A percentile compares a stretch with the other conserved stretches of the same genome.
These are phyloP conservation scores for Coregonus sp. DNA, from an alignment of 2,797 vertebrate species.

Conservation along the genomic window DNA sequence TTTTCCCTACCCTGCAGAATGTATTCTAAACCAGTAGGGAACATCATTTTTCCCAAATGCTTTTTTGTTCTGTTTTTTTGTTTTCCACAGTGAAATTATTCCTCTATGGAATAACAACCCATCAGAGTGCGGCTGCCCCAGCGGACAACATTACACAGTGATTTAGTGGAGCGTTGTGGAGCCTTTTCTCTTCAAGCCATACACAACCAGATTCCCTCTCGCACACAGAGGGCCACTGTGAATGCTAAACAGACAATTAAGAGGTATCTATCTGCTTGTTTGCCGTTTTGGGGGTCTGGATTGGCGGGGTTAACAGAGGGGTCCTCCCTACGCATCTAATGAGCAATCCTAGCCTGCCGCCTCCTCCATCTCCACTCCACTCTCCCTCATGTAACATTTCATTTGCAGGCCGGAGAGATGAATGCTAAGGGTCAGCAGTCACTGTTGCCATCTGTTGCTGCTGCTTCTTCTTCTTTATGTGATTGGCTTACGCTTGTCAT, in stretches of 20 bases:
- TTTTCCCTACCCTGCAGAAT: neutral
- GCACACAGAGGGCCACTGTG: slow-evolving; percentile 1
- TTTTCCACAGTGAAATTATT: neutral
- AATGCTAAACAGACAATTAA: slow-evolving; percentile 40
- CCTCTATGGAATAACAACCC: neutral
- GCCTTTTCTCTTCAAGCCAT: slow-evolving; percentile 6
- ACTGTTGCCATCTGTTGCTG: neutral
- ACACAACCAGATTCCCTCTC: slow-evolving; percentile 12
- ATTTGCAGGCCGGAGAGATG: slow-evolving; percentile 26
- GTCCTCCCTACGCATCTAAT: slow-evolving; percentile 41
- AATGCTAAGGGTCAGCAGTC: slow-evolving; percentile 33
- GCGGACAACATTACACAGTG: neutral
- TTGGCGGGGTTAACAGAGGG: slow-evolving; percentile 37
- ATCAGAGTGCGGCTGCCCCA: neutral
- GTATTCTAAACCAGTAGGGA: neutral
- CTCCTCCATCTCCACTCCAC: slow-evolving; percentile 11
- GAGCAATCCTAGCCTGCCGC: slow-evolving; percentile 25
- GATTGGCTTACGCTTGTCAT: slow-evolving; percentile 14
- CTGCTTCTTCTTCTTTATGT: slow-evolving; percentile 8
- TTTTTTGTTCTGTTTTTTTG: neutral
- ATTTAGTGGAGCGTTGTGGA: neutral
- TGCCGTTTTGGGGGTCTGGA: slow-evolving; percentile 23
- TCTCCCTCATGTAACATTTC: slow-evolving; percentile 24
- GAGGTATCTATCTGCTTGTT: slow-evolving; percentile 38
- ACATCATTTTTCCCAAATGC: neutral